Percentiles rank a stretch among this genome's conserved stretches.
Evolutionary conservation across 2,113 vertebrate species (phyloP).

Genomic region (Trichomycterus rosablanca): DNA sequence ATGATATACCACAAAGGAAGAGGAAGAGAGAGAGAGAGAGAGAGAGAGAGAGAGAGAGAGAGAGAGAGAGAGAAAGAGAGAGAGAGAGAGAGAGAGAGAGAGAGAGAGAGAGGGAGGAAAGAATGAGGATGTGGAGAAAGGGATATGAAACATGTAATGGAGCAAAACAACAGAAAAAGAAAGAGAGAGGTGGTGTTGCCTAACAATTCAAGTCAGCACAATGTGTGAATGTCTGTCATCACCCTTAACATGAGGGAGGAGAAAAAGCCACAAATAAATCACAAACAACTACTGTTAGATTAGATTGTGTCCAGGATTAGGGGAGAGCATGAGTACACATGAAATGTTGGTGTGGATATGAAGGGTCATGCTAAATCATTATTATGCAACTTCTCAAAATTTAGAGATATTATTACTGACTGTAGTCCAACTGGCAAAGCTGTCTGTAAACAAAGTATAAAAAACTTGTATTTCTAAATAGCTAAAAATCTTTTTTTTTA

Average conservation of each 20-base stretch:
- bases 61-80: constrained; percentile 6
- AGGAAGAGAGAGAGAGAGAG: neutral
- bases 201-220: constrained; percentile 62
- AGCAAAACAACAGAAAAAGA: constrained; percentile 62
- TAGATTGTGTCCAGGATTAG: neutral
- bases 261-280: constrained; percentile 1
- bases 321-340: neutral
- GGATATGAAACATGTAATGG: constrained; percentile 67
- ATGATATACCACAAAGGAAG: too few species aligned
- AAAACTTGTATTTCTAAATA: too few species aligned
- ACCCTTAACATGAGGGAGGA: constrained; percentile 3
- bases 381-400: too few species aligned
- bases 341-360: neutral
- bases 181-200: constrained; percentile 45
- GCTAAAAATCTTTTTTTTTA: too few species aligned
- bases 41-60: constrained; percentile 8
- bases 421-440: too few species aligned
- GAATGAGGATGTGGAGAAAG: constrained; percentile 68
- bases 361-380: constrained; percentile 1
- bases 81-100: constrained; percentile 5
- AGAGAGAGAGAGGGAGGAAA: constrained; percentile 25
- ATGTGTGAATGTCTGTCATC: constrained; percentile 20
- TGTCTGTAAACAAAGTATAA: too few species aligned
- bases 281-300: neutral
- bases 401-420: too few species aligned